These are phyloP conservation scores for Meda fulgida DNA, from an alignment of 2,797 vertebrate genomes.

Conservation along the genomic window DNA sequence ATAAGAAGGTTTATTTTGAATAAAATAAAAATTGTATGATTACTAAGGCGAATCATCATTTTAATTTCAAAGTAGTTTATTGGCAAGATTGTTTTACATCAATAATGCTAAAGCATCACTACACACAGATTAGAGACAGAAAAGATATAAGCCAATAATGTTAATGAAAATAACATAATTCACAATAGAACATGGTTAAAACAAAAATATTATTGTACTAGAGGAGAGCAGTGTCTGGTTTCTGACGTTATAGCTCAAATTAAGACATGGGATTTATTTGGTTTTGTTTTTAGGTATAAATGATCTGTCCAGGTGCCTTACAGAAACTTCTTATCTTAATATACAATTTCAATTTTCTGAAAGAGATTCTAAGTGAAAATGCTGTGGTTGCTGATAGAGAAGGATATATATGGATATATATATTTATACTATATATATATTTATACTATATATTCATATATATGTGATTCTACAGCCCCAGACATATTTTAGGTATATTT, in stretches of 20 bases:
- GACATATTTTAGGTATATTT: no score
- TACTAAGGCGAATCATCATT: neutral
- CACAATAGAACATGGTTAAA: neutral
- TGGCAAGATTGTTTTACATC: neutral
- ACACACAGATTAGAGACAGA: neutral
- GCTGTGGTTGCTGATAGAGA: neutral
- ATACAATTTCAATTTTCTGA: neutral
- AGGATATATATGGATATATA: neutral
- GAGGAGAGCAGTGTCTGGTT: neutral
- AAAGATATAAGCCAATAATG: no score
- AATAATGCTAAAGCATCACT: neutral
- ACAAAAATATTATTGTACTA: neutral
- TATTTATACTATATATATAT: no score
- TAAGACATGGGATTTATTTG: neutral
- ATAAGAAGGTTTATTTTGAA: neutral
- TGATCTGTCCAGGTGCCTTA: neutral
- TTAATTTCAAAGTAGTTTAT: neutral
- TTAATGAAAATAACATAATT: neutral
- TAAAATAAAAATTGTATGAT: neutral
- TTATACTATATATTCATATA: no score
- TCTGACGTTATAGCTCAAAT: neutral
- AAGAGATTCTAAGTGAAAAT: neutral
- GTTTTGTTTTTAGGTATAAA: neutral
- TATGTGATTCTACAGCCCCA: neutral
- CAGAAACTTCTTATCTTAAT: neutral